A percentile compares a stretch with the other conserved stretches of the same genome.
phyloP scores from a whole-genome alignment of 2,888 invertebrate genomes.

The Drosophila fulvimacula region DNA sequence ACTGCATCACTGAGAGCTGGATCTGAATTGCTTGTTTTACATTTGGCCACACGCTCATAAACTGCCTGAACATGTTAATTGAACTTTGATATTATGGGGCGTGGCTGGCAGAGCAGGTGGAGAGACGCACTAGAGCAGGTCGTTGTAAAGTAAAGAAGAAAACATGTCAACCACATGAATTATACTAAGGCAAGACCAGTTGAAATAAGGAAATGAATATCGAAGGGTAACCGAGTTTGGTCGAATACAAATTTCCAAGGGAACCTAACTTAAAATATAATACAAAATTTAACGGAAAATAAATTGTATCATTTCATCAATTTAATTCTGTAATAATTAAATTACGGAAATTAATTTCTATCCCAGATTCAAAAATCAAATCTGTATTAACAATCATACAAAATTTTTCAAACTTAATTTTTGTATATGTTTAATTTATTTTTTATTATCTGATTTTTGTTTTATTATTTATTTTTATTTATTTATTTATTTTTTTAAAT shows the following conservation, averaged over 20 bases:
- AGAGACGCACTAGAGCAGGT: neutral
- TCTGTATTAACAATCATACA: no score
- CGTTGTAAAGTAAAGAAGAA: conserved; percentile 10
- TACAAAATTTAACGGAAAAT: no score
- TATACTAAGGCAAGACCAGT: neutral
- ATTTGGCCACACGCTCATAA: conserved; percentile 54
- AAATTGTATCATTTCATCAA: no score
- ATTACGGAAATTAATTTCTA: no score
- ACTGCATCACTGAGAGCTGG: conserved; percentile 38
- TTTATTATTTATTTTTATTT: no score
- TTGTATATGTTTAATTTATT: no score
- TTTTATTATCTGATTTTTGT: no score
- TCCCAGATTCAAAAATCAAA: no score
- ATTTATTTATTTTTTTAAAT: no score
- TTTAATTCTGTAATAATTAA: no score
- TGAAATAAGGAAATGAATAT: neutral
- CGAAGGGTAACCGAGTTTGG: neutral
- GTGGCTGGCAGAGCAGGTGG: conserved; percentile 18
- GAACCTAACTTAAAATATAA: no score
- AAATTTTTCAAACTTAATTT: no score
- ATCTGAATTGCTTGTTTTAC: conserved; percentile 54
- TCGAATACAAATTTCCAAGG: neutral
- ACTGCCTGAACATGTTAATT: conserved; percentile 71
- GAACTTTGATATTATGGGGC: conserved; percentile 53
- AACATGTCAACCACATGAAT: conserved; percentile 14